phyloP scores from a whole-genome alignment of 2,113 vertebrate species.

The Gasterosteus aculeatus region DNA sequence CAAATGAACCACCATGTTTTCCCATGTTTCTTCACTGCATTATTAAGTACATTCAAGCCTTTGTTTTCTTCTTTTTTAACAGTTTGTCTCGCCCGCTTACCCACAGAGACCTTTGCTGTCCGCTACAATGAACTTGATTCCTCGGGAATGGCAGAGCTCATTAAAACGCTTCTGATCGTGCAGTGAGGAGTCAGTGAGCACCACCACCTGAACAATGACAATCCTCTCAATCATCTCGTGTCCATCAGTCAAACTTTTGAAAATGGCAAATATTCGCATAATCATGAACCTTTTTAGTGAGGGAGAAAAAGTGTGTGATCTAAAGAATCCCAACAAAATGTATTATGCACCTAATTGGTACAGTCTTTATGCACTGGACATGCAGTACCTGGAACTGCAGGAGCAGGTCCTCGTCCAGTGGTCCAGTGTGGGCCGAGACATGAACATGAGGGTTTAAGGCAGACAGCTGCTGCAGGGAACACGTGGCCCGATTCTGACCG shows the following conservation, averaged over 20 bases:
- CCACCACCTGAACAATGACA: constrained; percentile 84
- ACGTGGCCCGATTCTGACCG: constrained; percentile 83
- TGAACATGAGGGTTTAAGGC: constrained; percentile 81
- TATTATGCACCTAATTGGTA: background rate
- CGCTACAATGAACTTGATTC: constrained; percentile 85
- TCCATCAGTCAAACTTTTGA: background rate
- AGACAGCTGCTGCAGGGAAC: constrained; percentile 75
- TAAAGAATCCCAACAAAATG: background rate
- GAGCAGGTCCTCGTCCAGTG: constrained; percentile 80
- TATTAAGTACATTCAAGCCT: background rate
- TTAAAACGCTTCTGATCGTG: constrained; percentile 87
- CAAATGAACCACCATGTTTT: constrained; percentile 30
- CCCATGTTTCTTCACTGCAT: background rate
- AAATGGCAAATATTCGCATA: background rate
- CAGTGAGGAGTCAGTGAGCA: constrained; percentile 86
- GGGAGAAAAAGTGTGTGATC: background rate
- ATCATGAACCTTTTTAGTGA: background rate
- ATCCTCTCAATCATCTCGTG: background rate
- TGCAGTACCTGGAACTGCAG: constrained; percentile 81
- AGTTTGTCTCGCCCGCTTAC: constrained; percentile 73
- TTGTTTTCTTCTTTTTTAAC: background rate
- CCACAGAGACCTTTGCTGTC: constrained; percentile 88
- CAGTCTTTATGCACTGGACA: background rate
- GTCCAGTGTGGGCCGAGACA: constrained; percentile 66
- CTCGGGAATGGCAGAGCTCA: constrained; percentile 80